A percentile compares a stretch with the other conserved stretches of the same genome.
These are phyloP conservation scores for Anarsia innoxiella DNA, from an alignment of 2,888 invertebrate genomes.

Conservation along the genomic window DNA sequence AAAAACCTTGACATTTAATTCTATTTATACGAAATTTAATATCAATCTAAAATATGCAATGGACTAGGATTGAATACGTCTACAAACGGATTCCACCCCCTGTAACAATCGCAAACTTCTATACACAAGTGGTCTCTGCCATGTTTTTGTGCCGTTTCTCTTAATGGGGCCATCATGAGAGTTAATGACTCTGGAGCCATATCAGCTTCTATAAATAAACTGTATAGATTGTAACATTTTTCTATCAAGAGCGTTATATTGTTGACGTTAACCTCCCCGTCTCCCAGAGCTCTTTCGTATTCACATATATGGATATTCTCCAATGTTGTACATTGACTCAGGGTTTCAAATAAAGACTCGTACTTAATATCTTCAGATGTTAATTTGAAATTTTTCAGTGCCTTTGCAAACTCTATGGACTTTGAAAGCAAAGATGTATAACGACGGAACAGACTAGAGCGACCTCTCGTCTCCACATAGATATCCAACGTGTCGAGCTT, in stretches of 20 bases:
- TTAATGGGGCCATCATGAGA: constrained; percentile 26
- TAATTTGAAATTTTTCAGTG: constrained; percentile 31
- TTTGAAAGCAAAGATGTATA: constrained; percentile 24
- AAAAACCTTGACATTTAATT: not conserved
- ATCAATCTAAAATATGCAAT: constrained; percentile 25
- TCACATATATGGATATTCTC: constrained; percentile 39
- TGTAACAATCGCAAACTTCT: constrained; percentile 31
- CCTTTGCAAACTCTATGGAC: constrained; percentile 24
- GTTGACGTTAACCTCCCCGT: constrained; percentile 13
- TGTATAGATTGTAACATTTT: constrained; percentile 29
- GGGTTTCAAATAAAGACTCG: constrained; percentile 26
- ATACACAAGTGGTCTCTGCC: constrained; percentile 27
- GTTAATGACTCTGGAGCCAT: constrained; percentile 28
- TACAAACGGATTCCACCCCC: constrained; percentile 37
- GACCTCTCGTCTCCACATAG: constrained; percentile 26
- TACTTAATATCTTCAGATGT: constrained; percentile 35
- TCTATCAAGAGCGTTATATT: constrained; percentile 25
- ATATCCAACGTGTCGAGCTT: constrained; percentile 32
- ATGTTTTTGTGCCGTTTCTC: constrained; percentile 24
- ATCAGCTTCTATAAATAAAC: constrained; percentile 36
- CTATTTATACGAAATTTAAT: not conserved
- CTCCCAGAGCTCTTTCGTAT: constrained; percentile 24
- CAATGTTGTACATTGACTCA: constrained; percentile 27
- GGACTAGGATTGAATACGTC: constrained; percentile 42
- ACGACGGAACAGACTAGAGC: constrained; percentile 18